Base-by-base conservation (phyloP, 1,140 invertebrate genomes). In the Lycorma delicatula region DNA sequence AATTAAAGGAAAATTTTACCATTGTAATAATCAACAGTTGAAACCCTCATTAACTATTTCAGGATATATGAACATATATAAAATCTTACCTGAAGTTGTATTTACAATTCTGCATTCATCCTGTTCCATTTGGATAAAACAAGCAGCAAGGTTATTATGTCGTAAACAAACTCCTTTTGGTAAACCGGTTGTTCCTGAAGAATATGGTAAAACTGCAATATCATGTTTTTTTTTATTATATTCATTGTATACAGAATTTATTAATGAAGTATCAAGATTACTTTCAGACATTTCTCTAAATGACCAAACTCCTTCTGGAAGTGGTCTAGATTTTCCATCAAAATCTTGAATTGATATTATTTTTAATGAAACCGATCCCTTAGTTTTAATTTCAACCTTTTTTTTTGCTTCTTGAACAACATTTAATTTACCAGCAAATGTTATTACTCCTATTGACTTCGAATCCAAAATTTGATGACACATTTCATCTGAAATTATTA, bases 121-220 rank as follows among this genome's bases (percentile, higher is more conserved):
- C n/a, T n/a, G n/a, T n/a, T n/a, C n/a, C n/a, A n/a, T n/a, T n/a
- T n/a, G n/a, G n/a, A n/a, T n/a, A n/a, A n/a, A n/a, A n/a, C n/a
- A n/a, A n/a, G n/a, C 69, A 11, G 80, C 63, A 12, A 84, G 67
- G 69, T 83, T 84, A 38, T 70, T 71, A 68, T 94, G 89, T 2
- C 88, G 89, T 1, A 93, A 70, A 72, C 86, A 80, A 0, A 93
- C 91, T 36, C 89, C 90, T 74, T 94, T 94, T 0, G 91, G 89
- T 41, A 87, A 70, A 13, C 87, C 86, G 44, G 86, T 88, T 3
- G 85, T 87, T 7, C 86, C 86, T 62, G 83, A 86, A 0, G 84
- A 78, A 56, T 70, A 75, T 12, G 76, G 64, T 61, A 81, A 72
- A n/a, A 22, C 41, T 2, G 23, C 41, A 16, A 44, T 7, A 18